These are phyloP conservation scores for Indicator indicator DNA, from an alignment of 2,113 vertebrate species.

Conservation along the genomic window DNA sequence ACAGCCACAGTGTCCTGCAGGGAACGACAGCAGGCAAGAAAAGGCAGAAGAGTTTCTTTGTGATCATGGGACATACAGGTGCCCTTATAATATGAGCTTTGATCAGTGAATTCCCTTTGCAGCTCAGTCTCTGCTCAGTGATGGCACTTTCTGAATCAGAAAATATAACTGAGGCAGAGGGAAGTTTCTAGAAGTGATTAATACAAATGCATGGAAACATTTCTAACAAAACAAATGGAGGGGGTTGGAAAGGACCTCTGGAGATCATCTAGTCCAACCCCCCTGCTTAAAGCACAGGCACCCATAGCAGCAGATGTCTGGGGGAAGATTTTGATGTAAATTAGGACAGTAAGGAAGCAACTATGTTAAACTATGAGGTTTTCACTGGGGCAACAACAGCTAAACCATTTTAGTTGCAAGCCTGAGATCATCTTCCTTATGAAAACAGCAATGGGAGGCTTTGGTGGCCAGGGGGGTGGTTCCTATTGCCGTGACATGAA, in stretches of 20 bases:
- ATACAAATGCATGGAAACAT: neutral
- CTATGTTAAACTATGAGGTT: neutral
- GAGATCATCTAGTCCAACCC: no score
- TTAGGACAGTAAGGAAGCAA: neutral
- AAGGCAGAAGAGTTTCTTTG: neutral
- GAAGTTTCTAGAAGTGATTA: neutral
- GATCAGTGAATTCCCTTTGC: no score
- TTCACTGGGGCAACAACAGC: neutral
- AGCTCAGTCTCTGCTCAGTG: no score
- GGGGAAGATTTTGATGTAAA: neutral
- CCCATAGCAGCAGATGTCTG: neutral
- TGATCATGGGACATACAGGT: neutral
- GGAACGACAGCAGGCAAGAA: neutral
- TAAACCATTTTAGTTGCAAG: neutral
- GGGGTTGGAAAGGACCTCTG: no score
- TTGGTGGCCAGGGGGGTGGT: neutral
- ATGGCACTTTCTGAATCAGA: neutral
- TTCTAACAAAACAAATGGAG: neutral
- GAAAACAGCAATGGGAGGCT: neutral
- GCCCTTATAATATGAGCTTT: no score
- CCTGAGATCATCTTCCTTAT: neutral
- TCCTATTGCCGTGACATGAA: neutral
- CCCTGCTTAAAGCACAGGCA: no score
- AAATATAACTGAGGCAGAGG: neutral
- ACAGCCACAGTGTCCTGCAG: neutral